These are phyloP conservation scores for Elymnias hypermnestra DNA, from an alignment of 1,140 invertebrate genomes.

Conservation along the genomic window DNA sequence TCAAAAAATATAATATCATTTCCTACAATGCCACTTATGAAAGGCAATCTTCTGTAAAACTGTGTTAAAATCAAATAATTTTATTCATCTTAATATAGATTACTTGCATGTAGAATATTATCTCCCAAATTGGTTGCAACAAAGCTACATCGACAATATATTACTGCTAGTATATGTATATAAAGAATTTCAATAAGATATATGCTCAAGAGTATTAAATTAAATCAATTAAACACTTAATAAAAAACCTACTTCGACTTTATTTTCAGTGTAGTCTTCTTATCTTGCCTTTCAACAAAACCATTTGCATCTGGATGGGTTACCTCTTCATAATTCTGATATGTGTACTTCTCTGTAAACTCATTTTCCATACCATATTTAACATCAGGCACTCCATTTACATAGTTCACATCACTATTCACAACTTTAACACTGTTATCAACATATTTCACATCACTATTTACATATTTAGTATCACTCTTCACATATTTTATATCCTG, in stretches of 20 bases:
- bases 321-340: conserved; percentile 51
- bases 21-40: too few relatives aligned
- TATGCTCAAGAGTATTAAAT: too few relatives aligned
- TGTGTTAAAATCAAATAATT: too few relatives aligned
- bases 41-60: too few relatives aligned
- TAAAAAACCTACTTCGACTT: conserved; percentile 47
- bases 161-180: too few relatives aligned
- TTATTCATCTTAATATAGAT: too few relatives aligned
- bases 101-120: too few relatives aligned
- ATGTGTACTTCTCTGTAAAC: conserved; percentile 44
- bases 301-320: conserved; percentile 34
- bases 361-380: conserved; percentile 44
- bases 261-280: conserved; percentile 46
- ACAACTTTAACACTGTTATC: conserved; percentile 16
- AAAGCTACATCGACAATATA: too few relatives aligned
- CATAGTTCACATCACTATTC: conserved; percentile 27
- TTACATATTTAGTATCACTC: conserved; percentile 19
- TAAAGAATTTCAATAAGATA: too few relatives aligned
- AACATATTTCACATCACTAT: conserved; percentile 13
- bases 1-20: too few relatives aligned
- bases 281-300: conserved; percentile 49
- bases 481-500: conserved; percentile 29
- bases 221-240: too few relatives aligned
- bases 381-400: conserved; percentile 38
- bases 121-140: too few relatives aligned